Evolutionary conservation across 1,140 invertebrate species (phyloP).

Genomic region (Anastrepha obliqua): DNA sequence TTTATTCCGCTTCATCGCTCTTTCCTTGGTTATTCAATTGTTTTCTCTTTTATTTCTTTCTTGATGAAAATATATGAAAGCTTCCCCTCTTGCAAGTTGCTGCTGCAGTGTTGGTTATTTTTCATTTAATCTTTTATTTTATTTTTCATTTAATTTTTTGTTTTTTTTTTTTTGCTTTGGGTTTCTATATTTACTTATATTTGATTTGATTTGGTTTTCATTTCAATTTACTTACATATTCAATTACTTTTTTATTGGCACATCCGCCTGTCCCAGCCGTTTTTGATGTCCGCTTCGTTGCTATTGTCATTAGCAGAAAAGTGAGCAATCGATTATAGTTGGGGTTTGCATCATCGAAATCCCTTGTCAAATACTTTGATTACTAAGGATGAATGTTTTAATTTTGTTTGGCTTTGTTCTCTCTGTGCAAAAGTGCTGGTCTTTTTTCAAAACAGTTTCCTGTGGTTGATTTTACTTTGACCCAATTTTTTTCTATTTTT

Average conservation of each 20-base stretch:
- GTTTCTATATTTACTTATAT: too few species aligned
- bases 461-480: neutral
- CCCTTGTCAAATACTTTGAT: neutral
- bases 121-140: too few species aligned
- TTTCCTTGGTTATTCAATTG: too few species aligned
- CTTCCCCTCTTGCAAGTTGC: too few species aligned
- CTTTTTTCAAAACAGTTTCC: neutral
- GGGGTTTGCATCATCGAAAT: neutral
- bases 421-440: neutral
- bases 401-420: neutral
- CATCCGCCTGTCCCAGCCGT: neutral
- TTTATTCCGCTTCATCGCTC: too few species aligned
- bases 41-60: too few species aligned
- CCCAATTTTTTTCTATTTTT: neutral
- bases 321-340: neutral
- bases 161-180: too few species aligned
- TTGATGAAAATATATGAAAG: too few species aligned
- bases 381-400: neutral
- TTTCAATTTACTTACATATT: constrained; percentile 20
- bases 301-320: constrained; percentile 12
- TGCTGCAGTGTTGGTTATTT: too few species aligned
- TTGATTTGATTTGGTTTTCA: constrained; percentile 45
- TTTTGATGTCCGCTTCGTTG: constrained; percentile 18
- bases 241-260: constrained; percentile 46
- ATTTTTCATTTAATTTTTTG: too few species aligned